Evolutionary conservation across 2,888 invertebrate genomes (phyloP).

Genomic region (Cynaeus angustus): DNA sequence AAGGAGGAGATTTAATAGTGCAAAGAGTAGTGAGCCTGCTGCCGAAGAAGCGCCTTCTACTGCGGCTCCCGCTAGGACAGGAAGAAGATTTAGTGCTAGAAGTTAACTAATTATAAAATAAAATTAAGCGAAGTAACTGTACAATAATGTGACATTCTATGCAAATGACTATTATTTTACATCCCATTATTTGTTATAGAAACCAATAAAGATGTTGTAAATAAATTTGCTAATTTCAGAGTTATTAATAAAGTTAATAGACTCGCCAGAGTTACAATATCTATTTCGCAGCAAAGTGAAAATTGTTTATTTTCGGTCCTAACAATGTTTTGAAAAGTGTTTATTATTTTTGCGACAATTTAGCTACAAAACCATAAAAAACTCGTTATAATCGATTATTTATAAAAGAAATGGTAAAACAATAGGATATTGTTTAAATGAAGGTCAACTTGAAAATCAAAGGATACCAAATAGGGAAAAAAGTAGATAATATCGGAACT

Average conservation of each 20-base stretch:
- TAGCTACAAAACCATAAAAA: too few species aligned
- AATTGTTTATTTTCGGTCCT: too few species aligned
- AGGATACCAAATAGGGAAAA: too few species aligned
- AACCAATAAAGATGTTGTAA: constrained; percentile 47
- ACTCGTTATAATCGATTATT: too few species aligned
- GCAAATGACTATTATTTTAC: constrained; percentile 14
- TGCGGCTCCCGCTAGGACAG: constrained; percentile 64
- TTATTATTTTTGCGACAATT: too few species aligned
- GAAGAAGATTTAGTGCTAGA: constrained; percentile 66
- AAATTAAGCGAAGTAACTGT: constrained; percentile 32
- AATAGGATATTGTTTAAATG: too few species aligned
- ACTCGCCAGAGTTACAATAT: too few species aligned
- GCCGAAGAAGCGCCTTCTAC: constrained; percentile 52
- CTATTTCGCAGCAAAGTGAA: too few species aligned
- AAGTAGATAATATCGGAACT: too few species aligned
- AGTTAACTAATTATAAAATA: constrained; percentile 55
- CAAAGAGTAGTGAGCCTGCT: constrained; percentile 53
- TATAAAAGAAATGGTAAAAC: too few species aligned
- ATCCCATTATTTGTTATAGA: constrained; percentile 38
- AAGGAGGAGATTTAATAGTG: constrained; percentile 58
- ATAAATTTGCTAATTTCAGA: constrained; percentile 31
- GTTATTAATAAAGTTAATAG: not conserved
- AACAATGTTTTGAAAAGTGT: too few species aligned
- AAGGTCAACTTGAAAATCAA: too few species aligned
- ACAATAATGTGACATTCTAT: constrained; percentile 19